Evolutionary conservation across 2,113 vertebrate species (phyloP), one percentile per base, ranked within the genome.

Genomic region (Pterocles burchelli): DNA sequence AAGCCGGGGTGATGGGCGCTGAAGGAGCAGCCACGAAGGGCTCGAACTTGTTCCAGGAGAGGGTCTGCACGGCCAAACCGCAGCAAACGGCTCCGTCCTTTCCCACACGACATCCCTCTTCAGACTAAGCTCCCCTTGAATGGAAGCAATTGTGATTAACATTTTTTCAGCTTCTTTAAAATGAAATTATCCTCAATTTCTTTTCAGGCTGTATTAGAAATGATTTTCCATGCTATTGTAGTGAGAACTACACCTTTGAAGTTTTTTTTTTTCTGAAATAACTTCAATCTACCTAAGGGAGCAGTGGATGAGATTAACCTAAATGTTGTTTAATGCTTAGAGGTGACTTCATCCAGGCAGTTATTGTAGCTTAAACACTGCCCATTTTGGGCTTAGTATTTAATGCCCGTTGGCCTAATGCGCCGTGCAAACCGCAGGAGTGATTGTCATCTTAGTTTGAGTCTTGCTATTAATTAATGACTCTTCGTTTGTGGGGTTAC

Each of bases 1-100:
- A 12, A n/a, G 49, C 33, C 80, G 58, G 57, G 11, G 5, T 4
- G 46, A 10, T 33, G 49, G 16, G 17, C 34, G 36, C 78, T 10
- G 79, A n/a, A 85, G 52, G 57, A 70, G 51, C 13, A 63, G 31
- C 46, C 46, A 54, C 26, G 85, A 63, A 11, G 7, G 8, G 11
- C 9, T 36, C 3, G 19, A 70, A 6, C 13, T 1, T 0, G n/a
- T 21, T 38, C 70, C 1, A 2, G 0, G 6, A 4, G 67, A 63
- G 52, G 72, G 18, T 28, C 65, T 43, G 46, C 26, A 1, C 26
- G 8, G 89, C 66, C 3, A 8, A 70, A 18, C 34, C 48, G 17
- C 52, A 1, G 26, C 52, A 7, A 19, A 18, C 3, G 5, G 67
- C 74, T 45, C 61, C 1, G 0, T 21, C 1, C 2, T 36, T 55